Conservation (phyloP, 2,797 vertebrate species). For the Bradypodion pumilum region DNA sequence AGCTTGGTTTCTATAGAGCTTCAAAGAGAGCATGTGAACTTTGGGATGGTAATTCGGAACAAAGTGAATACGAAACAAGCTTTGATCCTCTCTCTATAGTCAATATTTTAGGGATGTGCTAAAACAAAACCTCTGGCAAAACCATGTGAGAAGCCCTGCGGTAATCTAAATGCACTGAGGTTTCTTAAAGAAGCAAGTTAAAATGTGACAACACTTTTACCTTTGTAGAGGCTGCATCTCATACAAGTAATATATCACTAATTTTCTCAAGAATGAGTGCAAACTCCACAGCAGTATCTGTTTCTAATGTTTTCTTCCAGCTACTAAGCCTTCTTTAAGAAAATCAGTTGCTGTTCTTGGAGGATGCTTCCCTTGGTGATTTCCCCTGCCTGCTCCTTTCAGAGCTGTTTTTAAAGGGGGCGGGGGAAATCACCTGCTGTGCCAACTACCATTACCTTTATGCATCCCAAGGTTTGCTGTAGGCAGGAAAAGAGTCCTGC, state of each 20-base stretch:
- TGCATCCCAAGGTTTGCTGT: too few species aligned
- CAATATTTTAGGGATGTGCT: constrained; percentile 30
- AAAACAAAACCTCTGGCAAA: constrained; percentile 34
- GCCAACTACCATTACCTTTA: not conserved
- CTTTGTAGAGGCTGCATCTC: constrained; percentile 23
- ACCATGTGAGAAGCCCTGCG: constrained; percentile 2
- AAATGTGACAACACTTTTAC: constrained; percentile 34
- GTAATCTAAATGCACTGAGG: not conserved
- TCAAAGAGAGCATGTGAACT: constrained; percentile 7
- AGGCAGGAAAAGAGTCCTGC: not conserved
- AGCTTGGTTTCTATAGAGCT: not conserved
- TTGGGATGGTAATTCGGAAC: constrained; percentile 1
- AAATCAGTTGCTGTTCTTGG: not conserved
- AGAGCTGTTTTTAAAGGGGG: too few species aligned
- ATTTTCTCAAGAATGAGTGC: constrained; percentile 45
- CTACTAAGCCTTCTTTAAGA: constrained; percentile 33
- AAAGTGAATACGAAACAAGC: not conserved
- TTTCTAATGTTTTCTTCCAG: constrained; percentile 19
- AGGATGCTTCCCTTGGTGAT: not conserved
- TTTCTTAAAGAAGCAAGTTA: constrained; percentile 8
- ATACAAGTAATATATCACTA: constrained; percentile 23
- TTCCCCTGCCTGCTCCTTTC: not conserved
- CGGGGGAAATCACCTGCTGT: too few species aligned
- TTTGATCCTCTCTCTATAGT: constrained; percentile 7
- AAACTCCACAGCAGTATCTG: constrained; percentile 20